Evolutionary conservation across 92 coral and sea anemone species (phyloP).

Genomic region (Epizoanthus rinbou): DNA sequence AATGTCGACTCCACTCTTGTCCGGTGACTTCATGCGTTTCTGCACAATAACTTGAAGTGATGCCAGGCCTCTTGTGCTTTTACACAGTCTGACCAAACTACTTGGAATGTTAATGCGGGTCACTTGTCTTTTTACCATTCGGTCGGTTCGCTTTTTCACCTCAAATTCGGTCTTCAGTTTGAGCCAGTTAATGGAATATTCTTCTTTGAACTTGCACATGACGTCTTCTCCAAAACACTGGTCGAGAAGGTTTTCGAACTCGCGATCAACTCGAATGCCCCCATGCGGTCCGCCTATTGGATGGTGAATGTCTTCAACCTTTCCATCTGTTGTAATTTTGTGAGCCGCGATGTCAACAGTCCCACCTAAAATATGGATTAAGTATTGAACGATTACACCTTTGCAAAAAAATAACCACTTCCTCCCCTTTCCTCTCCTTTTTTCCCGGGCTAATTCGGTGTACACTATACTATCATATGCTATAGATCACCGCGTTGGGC

Average conservation of each 20-base stretch:
- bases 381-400: too few relatives aligned
- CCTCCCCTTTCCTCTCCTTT: too few relatives aligned
- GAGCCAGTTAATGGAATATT: not conserved
- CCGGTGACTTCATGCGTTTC: not conserved
- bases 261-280: not conserved
- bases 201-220: not conserved
- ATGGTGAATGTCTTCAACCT: not conserved
- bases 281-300: not conserved
- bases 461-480: too few relatives aligned
- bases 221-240: not conserved
- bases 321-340: not conserved
- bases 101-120: not conserved
- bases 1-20: not conserved
- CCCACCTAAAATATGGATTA: not conserved
- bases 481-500: too few relatives aligned
- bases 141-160: not conserved
- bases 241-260: not conserved
- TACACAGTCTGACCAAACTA: not conserved
- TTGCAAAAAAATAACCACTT: too few relatives aligned
- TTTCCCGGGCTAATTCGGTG: too few relatives aligned
- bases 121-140: not conserved
- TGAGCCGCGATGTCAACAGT: constrained; percentile 5
- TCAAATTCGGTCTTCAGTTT: not conserved
- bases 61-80: not conserved
- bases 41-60: not conserved